These are phyloP conservation scores for Amblyopsis rosae DNA, from an alignment of 2,113 vertebrate genomes.

Conservation along the genomic window DNA sequence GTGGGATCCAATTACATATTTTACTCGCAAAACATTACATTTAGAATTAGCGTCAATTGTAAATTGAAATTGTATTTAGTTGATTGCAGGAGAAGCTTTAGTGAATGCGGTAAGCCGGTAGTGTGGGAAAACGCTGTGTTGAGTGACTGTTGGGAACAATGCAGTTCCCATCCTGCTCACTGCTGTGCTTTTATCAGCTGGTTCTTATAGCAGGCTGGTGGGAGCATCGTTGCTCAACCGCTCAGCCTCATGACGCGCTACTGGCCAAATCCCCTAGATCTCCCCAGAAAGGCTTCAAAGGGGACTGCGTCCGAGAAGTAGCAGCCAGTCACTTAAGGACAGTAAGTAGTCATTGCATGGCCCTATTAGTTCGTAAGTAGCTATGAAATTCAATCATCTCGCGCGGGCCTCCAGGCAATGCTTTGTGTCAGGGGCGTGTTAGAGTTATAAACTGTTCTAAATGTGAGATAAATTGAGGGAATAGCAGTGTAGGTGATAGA, in stretches of 20 bases:
- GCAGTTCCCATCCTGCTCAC: constrained; percentile 41
- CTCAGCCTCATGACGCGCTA: constrained; percentile 69
- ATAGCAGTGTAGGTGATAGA: constrained; percentile 41
- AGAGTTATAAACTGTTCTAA: constrained; percentile 20
- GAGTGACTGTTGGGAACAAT: constrained; percentile 8
- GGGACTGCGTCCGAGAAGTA: constrained; percentile 42
- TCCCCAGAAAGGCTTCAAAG: constrained; percentile 68
- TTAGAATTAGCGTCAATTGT: neutral
- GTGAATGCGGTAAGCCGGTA: neutral
- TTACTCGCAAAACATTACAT: neutral
- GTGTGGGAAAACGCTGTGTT: constrained; percentile 42
- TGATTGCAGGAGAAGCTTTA: neutral
- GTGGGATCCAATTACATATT: neutral
- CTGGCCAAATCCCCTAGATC: constrained; percentile 71
- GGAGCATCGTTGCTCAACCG: constrained; percentile 65
- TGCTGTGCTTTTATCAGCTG: constrained; percentile 66
- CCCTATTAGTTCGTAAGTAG: constrained; percentile 76
- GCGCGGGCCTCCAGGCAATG: constrained; percentile 72
- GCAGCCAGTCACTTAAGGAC: constrained; percentile 71
- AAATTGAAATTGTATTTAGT: neutral
- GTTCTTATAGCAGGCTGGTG: constrained; percentile 71
- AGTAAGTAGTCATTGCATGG: constrained; percentile 70
- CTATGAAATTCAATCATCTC: constrained; percentile 81
- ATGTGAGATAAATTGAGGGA: constrained; percentile 54
- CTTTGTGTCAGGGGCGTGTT: constrained; percentile 63